These are phyloP conservation scores for Ailurus styani DNA, from an alignment of 2,113 vertebrate genomes.

Conservation along the genomic window DNA sequence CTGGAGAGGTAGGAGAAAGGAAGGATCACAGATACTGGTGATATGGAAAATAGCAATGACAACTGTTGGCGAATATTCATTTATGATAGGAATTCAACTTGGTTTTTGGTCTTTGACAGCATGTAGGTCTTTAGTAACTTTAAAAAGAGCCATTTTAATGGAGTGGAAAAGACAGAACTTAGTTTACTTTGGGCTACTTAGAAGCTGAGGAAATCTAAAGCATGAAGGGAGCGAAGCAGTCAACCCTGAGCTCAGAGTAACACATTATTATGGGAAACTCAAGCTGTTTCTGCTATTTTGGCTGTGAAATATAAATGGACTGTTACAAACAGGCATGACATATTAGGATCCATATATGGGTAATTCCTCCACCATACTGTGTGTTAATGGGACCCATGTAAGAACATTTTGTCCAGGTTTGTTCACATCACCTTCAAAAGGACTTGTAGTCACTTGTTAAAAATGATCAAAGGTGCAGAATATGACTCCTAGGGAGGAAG, in stretches of 20 bases:
- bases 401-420: conserved; percentile 27
- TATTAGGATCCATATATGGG: neutral
- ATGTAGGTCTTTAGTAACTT: neutral
- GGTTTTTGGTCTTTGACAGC: neutral
- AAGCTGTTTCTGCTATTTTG: neutral
- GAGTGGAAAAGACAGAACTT: neutral
- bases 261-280: neutral
- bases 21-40: neutral
- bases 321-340: neutral
- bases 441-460: conserved; percentile 15
- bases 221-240: neutral
- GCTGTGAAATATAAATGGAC: conserved; percentile 23
- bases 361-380: neutral
- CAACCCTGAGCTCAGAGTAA: neutral
- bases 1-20: neutral
- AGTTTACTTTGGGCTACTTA: neutral
- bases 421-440: conserved; percentile 14
- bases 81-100: neutral
- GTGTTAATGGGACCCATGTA: neutral
- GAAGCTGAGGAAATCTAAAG: neutral
- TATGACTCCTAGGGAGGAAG: neutral
- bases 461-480: conserved; percentile 24
- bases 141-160: neutral
- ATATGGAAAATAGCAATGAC: neutral
- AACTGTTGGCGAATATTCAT: neutral